Evolutionary conservation across 2,113 vertebrate species (phyloP).

Genomic region (Nesoenas mayeri): DNA sequence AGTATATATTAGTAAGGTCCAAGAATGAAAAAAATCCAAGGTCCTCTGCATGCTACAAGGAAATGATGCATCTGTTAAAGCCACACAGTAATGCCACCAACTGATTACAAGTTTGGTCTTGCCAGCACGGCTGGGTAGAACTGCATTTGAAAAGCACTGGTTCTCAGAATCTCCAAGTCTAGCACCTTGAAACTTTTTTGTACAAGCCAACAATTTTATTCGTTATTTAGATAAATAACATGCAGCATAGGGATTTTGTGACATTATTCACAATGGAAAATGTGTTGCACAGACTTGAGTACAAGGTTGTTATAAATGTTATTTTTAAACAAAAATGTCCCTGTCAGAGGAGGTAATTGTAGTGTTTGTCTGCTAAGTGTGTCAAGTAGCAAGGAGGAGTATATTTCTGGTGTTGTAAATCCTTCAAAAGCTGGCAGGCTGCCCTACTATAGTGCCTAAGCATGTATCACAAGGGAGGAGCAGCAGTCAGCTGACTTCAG

Average conservation of each 20-base stretch:
- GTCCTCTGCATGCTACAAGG: neutral
- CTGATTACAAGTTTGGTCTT: slow-evolving; percentile 41
- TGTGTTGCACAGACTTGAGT: neutral
- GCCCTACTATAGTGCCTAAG: neutral
- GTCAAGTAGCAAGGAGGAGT: slow-evolving; percentile 44
- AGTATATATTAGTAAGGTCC: neutral
- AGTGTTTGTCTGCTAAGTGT: slow-evolving; percentile 36
- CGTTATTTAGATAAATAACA: neutral
- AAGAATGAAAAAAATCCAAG: slow-evolving; percentile 8
- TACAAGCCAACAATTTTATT: neutral
- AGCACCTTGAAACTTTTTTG: neutral
- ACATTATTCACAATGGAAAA: neutral
- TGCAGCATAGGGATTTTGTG: neutral
- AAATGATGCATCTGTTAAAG: slow-evolving; percentile 34
- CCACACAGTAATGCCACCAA: slow-evolving; percentile 31
- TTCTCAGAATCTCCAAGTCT: neutral
- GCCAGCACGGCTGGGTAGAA: neutral
- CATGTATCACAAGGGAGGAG: slow-evolving; percentile 48
- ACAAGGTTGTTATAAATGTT: neutral
- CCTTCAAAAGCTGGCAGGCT: slow-evolving; percentile 44
- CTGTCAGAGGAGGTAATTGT: neutral
- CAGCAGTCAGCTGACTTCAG: slow-evolving; percentile 30
- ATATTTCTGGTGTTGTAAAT: slow-evolving; percentile 40
- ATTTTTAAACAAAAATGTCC: slow-evolving; percentile 32
- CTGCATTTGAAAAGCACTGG: neutral